These are phyloP conservation scores for Varecia variegata DNA, from an alignment of 2,797 vertebrate species.

Conservation along the genomic window DNA sequence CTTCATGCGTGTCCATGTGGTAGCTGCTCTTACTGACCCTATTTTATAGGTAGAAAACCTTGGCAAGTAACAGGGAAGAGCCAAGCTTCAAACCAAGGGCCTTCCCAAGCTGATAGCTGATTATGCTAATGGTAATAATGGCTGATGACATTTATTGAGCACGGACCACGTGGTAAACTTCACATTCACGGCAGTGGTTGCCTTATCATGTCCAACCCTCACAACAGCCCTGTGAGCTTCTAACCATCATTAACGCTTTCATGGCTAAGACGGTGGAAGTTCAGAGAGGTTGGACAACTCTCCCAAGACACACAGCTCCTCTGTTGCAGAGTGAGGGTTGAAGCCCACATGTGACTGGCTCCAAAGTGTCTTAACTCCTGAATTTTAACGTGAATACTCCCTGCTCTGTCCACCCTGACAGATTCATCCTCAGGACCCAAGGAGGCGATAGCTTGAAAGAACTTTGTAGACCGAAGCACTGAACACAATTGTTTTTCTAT, in stretches of 20 bases:
- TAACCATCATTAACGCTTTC: neutral
- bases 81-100: neutral
- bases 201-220: neutral
- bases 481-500: neutral
- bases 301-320: neutral
- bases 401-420: neutral
- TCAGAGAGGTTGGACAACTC: neutral
- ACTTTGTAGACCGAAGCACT: neutral
- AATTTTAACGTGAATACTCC: neutral
- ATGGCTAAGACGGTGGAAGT: rapidly evolving
- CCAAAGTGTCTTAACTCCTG: neutral
- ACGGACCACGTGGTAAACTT: rapidly evolving
- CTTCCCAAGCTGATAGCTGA: rapidly evolving
- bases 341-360: neutral
- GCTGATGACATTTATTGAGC: neutral
- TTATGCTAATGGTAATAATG: rapidly evolving
- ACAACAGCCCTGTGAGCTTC: neutral
- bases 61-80: neutral
- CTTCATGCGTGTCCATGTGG: rapidly evolving
- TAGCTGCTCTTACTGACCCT: rapidly evolving
- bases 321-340: rapidly evolving
- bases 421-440: neutral
- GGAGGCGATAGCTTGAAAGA: neutral
- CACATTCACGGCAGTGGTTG: rapidly evolving
- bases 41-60: neutral